phyloP scores from a whole-genome alignment of 2,113 vertebrate genomes.

The Ammodytes dubius region DNA sequence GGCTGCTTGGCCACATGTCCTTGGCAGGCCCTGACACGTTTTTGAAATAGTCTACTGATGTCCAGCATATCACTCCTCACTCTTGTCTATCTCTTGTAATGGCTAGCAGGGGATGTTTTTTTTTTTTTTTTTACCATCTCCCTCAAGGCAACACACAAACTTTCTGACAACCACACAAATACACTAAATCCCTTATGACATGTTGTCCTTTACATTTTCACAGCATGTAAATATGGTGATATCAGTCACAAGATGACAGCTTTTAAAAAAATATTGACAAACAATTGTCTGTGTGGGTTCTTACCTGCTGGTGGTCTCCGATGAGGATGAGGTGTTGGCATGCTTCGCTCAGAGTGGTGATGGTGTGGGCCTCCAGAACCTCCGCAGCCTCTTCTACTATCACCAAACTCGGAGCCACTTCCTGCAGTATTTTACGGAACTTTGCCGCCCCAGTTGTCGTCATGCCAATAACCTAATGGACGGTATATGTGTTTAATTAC shows the following conservation, averaged over 20 bases:
- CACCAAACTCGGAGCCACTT: constrained; percentile 87
- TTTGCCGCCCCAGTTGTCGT: constrained; percentile 97
- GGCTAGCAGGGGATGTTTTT: constrained; percentile 11
- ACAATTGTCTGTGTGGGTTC: neutral
- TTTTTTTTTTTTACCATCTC: constrained; percentile 24
- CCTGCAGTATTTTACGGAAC: constrained; percentile 89
- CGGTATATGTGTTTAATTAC: neutral
- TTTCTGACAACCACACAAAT: constrained; percentile 3
- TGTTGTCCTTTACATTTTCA: constrained; percentile 14
- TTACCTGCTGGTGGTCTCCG: constrained; percentile 97
- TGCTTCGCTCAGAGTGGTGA: constrained; percentile 90
- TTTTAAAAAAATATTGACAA: neutral
- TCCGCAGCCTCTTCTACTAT: constrained; percentile 97
- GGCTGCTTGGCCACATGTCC: constrained; percentile 72
- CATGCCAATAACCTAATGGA: constrained; percentile 90
- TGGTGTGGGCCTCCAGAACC: constrained; percentile 95
- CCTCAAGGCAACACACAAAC: constrained; percentile 23
- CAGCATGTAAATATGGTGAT: neutral
- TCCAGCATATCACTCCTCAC: constrained; percentile 55
- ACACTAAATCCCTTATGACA: constrained; percentile 20
- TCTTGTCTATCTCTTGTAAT: constrained; percentile 44
- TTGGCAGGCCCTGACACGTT: constrained; percentile 68
- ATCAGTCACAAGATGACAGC: neutral
- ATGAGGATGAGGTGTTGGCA: constrained; percentile 98
- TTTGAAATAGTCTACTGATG: constrained; percentile 61